Evolutionary conservation across 2,888 invertebrate genomes (phyloP).

Genomic region (Tenthredo notha): DNA sequence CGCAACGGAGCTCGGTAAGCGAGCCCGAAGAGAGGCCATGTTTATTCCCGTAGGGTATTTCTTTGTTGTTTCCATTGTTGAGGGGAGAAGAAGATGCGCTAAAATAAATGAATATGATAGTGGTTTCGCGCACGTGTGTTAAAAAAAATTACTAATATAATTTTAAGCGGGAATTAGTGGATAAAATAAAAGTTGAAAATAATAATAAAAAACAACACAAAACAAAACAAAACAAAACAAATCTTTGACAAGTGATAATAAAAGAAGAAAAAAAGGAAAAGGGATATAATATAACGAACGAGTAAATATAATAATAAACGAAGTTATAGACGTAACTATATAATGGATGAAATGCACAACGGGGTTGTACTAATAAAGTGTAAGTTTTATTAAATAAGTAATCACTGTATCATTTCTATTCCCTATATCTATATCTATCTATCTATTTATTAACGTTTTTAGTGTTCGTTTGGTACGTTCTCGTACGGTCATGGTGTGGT

Average conservation of each 20-base stretch:
- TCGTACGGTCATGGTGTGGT: constrained; percentile 36
- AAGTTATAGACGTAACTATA: constrained; percentile 73
- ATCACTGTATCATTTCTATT: neutral
- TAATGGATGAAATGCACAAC: constrained; percentile 86
- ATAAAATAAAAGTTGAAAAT: neutral
- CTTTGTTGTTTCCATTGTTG: constrained; percentile 50
- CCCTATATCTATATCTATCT: neutral
- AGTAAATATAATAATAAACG: neutral
- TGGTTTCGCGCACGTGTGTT: constrained; percentile 46
- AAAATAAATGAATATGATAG: constrained; percentile 40
- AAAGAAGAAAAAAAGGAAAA: neutral
- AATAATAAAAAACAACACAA: too few relatives aligned
- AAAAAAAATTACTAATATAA: neutral
- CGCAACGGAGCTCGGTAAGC: constrained; percentile 24
- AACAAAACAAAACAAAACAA: too few relatives aligned
- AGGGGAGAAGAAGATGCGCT: constrained; percentile 8
- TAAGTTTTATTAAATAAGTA: constrained; percentile 78
- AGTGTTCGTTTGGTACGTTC: neutral
- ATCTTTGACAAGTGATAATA: neutral
- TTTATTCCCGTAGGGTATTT: constrained; percentile 46
- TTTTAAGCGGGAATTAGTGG: neutral
- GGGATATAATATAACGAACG: neutral
- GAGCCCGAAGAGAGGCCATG: constrained; percentile 40
- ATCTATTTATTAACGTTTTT: neutral
- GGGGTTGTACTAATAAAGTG: constrained; percentile 88